Evolutionary conservation across 2,113 vertebrate genomes (phyloP).

Genomic region (Plotosus lineatus): DNA sequence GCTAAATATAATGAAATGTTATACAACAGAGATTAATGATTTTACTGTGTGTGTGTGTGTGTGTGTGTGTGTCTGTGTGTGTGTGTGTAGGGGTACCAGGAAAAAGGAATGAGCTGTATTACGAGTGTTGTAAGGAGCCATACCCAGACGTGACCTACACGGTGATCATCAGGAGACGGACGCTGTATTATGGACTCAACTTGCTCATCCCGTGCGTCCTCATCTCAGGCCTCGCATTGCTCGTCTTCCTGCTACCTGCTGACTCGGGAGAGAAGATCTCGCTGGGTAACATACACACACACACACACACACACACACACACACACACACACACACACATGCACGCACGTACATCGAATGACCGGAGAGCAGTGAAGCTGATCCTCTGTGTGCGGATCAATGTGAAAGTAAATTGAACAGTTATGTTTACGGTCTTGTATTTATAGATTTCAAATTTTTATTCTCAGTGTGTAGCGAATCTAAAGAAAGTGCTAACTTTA

Average conservation of each 20-base stretch:
- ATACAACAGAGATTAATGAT: neutral
- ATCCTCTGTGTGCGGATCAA: neutral
- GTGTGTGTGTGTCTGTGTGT: conserved; percentile 32
- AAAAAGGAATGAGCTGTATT: conserved; percentile 86
- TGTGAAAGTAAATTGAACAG: neutral
- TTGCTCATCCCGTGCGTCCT: conserved; percentile 87
- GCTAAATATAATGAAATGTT: neutral
- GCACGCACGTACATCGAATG: neutral
- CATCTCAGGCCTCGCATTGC: conserved; percentile 85
- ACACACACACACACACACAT: conserved; percentile 12
- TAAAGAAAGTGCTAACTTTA: neutral
- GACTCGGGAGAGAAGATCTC: conserved; percentile 91
- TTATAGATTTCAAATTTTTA: neutral
- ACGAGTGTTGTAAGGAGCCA: conserved; percentile 89
- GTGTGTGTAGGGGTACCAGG: conserved; percentile 77
- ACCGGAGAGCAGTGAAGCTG: neutral
- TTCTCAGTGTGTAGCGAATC: neutral
- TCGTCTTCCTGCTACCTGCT: conserved; percentile 87
- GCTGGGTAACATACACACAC: conserved; percentile 63
- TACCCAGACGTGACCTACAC: conserved; percentile 90
- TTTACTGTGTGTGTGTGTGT: conserved; percentile 12
- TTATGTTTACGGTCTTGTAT: neutral
- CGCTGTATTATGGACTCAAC: conserved; percentile 88
- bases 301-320: conserved; percentile 4
- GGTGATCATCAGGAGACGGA: conserved; percentile 84